Evolutionary conservation across 2,113 vertebrate species (phyloP).

Genomic region (Rhea americana): DNA sequence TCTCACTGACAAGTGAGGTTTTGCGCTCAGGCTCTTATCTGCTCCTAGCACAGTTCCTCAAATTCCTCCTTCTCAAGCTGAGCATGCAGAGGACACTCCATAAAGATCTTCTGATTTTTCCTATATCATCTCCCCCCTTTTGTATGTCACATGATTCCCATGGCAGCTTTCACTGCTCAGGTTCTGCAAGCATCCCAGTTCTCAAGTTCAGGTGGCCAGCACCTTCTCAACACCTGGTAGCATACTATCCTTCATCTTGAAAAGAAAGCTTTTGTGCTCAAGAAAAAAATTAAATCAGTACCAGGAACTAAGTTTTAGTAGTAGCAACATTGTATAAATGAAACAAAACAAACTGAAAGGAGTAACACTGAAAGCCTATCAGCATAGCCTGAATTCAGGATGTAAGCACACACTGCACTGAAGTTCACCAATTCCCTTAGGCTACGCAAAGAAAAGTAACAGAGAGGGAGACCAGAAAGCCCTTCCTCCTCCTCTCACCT

Average conservation of each 20-base stretch:
- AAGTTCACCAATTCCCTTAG: background rate
- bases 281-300: background rate
- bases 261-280: background rate
- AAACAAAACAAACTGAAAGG: background rate
- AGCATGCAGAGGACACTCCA: fast-evolving
- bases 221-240: background rate
- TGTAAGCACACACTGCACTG: fast-evolving
- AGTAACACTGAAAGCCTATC: background rate
- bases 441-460: background rate
- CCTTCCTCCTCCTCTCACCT: background rate
- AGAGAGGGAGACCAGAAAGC: background rate
- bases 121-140: background rate
- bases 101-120: background rate
- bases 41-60: background rate
- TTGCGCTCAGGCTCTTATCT: background rate
- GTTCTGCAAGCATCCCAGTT: background rate
- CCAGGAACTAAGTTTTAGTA: background rate
- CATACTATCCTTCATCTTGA: background rate
- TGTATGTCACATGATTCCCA: fast-evolving
- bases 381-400: fast-evolving
- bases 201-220: background rate
- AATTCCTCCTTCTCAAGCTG: background rate
- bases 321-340: background rate
- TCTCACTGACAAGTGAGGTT: background rate
- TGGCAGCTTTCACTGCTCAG: background rate